phyloP scores from a whole-genome alignment of 2,888 invertebrate species.

The Palloptera scutellata region DNA sequence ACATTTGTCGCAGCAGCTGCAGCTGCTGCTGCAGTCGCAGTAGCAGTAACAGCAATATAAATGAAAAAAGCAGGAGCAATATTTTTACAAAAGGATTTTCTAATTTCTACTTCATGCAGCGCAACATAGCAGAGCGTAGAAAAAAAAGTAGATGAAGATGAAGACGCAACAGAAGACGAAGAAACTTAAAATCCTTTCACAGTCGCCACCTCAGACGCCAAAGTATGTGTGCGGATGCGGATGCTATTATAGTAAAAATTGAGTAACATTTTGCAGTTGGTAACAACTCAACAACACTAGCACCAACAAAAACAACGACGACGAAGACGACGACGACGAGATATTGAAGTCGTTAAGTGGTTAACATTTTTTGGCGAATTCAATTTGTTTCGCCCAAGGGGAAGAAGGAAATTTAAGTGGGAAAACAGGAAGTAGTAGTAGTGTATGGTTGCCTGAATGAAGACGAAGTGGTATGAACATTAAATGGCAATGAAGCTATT shows the following conservation, averaged over 20 bases:
- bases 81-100: slow-evolving; percentile 24
- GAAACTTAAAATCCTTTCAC: slow-evolving; percentile 34
- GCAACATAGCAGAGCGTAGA: neutral
- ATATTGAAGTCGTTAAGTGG: slow-evolving; percentile 47
- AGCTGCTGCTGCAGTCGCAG: neutral
- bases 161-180: slow-evolving; percentile 10
- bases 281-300: slow-evolving; percentile 19
- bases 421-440: slow-evolving; percentile 33
- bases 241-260: slow-evolving; percentile 34
- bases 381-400: slow-evolving; percentile 25
- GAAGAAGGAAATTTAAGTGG: slow-evolving; percentile 25
- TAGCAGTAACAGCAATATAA: slow-evolving; percentile 8
- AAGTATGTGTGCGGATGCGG: slow-evolving; percentile 31
- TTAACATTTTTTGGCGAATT: slow-evolving; percentile 55
- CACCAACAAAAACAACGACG: slow-evolving; percentile 1
- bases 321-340: slow-evolving; percentile 15
- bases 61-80: neutral
- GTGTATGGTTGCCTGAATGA: too few species aligned
- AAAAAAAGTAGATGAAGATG: slow-evolving; percentile 13
- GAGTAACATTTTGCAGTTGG: slow-evolving; percentile 30
- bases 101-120: slow-evolving; percentile 21
- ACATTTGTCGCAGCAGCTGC: slow-evolving; percentile 14
- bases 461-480: too few species aligned
- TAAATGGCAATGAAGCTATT: too few species aligned
- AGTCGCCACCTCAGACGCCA: slow-evolving; percentile 33